Conservation (phyloP, 30 jellyfish, hydroid and myxozoan species). For the Turritopsis rubra region DNA sequence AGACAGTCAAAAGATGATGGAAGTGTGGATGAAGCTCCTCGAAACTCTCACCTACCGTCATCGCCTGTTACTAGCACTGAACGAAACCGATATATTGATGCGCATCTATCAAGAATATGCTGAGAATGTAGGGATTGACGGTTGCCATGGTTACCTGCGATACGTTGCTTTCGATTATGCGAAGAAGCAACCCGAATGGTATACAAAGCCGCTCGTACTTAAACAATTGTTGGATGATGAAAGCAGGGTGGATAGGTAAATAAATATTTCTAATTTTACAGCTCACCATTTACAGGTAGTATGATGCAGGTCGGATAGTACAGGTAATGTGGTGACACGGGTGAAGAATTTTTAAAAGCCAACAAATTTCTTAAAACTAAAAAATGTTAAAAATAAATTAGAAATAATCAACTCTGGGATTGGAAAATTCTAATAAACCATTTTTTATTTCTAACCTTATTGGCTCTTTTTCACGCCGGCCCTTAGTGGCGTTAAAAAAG, state of each 20-base stretch:
- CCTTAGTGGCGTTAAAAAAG: too few species aligned
- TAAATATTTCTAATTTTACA: too few species aligned
- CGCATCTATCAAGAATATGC: constrained; percentile 42
- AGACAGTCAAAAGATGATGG: constrained; percentile 37
- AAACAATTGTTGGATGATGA: constrained; percentile 51
- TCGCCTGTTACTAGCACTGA: constrained; percentile 45
- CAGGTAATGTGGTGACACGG: too few species aligned
- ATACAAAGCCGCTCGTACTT: constrained; percentile 40
- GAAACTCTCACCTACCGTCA: constrained; percentile 59
- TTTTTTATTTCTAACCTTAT: too few species aligned
- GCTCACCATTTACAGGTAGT: not conserved
- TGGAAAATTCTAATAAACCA: too few species aligned
- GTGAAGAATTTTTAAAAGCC: too few species aligned
- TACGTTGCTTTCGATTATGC: constrained; percentile 70
- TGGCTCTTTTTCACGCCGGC: too few species aligned
- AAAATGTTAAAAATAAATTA: too few species aligned
- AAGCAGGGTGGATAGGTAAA: constrained; percentile 64
- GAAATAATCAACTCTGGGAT: too few species aligned
- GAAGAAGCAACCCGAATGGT: constrained; percentile 46
- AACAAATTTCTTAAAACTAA: too few species aligned
- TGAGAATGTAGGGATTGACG: constrained; percentile 64
- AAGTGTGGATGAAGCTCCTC: constrained; percentile 54
- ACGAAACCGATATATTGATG: constrained; percentile 47
- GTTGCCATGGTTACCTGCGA: constrained; percentile 53
- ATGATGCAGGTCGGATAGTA: too few species aligned